Conservation (phyloP, 2,797 vertebrate species). For the Bradypus variegatus region DNA sequence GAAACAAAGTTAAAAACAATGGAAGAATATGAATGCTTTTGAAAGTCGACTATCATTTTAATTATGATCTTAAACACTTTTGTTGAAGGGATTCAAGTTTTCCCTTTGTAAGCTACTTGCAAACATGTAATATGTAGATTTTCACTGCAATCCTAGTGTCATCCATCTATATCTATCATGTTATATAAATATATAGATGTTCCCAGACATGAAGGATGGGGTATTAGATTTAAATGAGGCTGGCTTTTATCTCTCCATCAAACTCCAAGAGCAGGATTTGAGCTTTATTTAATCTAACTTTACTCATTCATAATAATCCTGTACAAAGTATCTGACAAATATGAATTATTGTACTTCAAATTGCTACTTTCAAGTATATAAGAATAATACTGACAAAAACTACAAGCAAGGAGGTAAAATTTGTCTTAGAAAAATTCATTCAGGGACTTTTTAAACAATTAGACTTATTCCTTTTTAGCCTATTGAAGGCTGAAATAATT, state of each 20-base stretch:
- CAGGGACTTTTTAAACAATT: slow-evolving; percentile 7
- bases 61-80: slow-evolving; percentile 40
- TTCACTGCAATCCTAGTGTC: neutral
- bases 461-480: slow-evolving; percentile 23
- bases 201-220: neutral
- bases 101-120: neutral
- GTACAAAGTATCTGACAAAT: slow-evolving; percentile 34
- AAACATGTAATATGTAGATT: neutral
- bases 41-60: slow-evolving; percentile 51
- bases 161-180: neutral
- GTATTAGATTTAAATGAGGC: neutral
- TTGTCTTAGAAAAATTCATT: slow-evolving; percentile 35
- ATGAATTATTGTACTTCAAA: slow-evolving; percentile 43
- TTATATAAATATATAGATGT: slow-evolving; percentile 1
- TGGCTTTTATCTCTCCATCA: slow-evolving; percentile 19
- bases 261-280: slow-evolving; percentile 3
- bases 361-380: slow-evolving; percentile 46
- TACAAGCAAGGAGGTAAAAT: slow-evolving; percentile 42
- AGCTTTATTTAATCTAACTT: slow-evolving; percentile 35
- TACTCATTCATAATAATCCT: slow-evolving; percentile 41
- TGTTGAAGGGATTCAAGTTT: slow-evolving; percentile 13
- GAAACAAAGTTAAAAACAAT: slow-evolving; percentile 41
- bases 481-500: slow-evolving; percentile 28
- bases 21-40: slow-evolving; percentile 41
- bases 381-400: slow-evolving; percentile 35